These are phyloP conservation scores for Tarsius wallacei DNA, from an alignment of 2,797 vertebrate genomes.

Conservation along the genomic window DNA sequence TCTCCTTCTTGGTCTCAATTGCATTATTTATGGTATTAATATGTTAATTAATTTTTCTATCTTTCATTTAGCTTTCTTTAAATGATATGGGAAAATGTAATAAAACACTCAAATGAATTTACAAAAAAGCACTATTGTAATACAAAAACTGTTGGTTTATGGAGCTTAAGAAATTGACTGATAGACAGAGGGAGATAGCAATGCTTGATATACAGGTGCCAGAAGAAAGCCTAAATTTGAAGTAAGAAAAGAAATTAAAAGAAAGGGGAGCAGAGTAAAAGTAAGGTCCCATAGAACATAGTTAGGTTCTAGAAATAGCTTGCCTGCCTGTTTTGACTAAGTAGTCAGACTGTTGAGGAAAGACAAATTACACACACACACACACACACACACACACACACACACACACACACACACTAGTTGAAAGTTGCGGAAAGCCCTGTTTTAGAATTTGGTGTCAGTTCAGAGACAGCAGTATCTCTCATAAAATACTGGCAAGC, in stretches of 20 bases:
- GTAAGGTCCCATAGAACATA: not conserved
- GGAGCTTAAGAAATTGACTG: not conserved
- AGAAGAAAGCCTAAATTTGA: not conserved
- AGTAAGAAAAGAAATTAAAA: not conserved
- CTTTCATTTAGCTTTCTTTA: constrained; percentile 11
- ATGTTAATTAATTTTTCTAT: constrained; percentile 17
- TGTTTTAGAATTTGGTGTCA: not conserved
- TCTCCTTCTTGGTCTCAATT: constrained; percentile 9
- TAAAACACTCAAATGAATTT: not conserved
- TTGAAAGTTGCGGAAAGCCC: not conserved
- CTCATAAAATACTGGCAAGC: not conserved
- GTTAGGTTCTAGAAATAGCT: not conserved
- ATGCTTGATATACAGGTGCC: not conserved
- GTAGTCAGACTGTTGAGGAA: not conserved
- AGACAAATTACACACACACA: not conserved
- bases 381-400: not conserved
- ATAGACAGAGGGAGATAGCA: not conserved
- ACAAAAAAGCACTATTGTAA: not conserved
- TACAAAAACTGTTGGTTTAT: not conserved
- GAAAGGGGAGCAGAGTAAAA: not conserved
- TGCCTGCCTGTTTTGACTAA: not conserved
- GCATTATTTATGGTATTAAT: not conserved
- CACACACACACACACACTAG: not conserved
- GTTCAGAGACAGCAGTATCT: not conserved
- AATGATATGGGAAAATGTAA: not conserved